Percentiles rank a stretch among this genome's conserved stretches.
phyloP scores from a whole-genome alignment of 2,797 vertebrate species.

The Oceanodroma leucorhoa region DNA sequence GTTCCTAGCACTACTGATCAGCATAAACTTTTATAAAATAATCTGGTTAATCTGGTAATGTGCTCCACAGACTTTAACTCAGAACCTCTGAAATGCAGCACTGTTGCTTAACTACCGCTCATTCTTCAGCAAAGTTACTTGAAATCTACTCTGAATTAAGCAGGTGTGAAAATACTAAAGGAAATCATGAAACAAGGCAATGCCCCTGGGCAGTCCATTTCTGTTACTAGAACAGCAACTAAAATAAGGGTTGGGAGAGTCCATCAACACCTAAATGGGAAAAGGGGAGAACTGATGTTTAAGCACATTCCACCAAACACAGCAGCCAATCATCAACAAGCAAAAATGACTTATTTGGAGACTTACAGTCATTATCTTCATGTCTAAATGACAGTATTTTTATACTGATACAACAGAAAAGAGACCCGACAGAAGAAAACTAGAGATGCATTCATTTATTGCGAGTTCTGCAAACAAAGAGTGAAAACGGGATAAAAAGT shows the following conservation, averaged over 20 bases:
- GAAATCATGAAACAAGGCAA: not conserved
- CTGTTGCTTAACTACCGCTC: not conserved
- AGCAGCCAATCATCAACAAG: not conserved
- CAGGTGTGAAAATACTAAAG: not conserved
- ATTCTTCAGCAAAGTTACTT: not conserved
- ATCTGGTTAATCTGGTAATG: not conserved
- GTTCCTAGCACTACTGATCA: not conserved
- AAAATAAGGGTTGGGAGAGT: rapidly evolving
- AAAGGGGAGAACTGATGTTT: not conserved
- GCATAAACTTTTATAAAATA: not conserved
- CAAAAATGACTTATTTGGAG: not conserved
- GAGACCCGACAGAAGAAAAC: not conserved
- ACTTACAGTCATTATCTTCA: not conserved
- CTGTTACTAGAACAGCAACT: not conserved
- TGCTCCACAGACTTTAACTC: not conserved
- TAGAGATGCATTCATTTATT: not conserved
- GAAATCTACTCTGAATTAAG: not conserved
- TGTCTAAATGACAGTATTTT: not conserved
- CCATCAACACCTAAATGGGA: not conserved
- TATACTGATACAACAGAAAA: not conserved
- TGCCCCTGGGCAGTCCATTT: not conserved
- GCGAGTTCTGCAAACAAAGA: not conserved
- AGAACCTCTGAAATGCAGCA: not conserved
- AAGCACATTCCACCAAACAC: not conserved
- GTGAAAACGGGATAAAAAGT: not conserved